Evolutionary conservation across 1,140 invertebrate species (phyloP), one percentile per base, ranked within the genome.

Genomic region (Asobara japonica): DNA sequence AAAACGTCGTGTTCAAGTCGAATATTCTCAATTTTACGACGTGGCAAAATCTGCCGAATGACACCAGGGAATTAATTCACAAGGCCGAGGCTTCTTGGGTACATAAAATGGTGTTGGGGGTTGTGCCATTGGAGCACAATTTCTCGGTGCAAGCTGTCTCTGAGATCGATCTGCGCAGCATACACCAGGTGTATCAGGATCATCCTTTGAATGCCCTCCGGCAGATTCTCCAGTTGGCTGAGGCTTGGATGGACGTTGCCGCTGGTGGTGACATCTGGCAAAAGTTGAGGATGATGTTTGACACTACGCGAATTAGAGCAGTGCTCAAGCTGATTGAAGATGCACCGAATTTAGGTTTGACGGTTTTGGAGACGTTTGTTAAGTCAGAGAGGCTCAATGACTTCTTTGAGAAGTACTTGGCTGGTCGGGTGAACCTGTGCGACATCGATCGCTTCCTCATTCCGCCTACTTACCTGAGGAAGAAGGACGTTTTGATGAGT

Each of bases 381-480:
- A 81, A 77, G 66, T 82, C 83, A 3, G 83, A 85, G 6, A 74
- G 79, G 64, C 61, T 85, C 13, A 69, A 74, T 10, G 80, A 84
- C 62, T 85, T 82, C 38, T 51, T 79, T 0, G 76, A 79, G 18
- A 76, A 73, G 45, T 77, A 80, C 11, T 20, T 83, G 0, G 31
- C 33, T 0, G 85, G 83, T 0, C 62, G 62, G n/a, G 73, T 76
- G 6, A 79, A 81, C 65, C 75, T 74, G 1, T 86, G 85, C 51
- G 78, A 86, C 56, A 76, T 86, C 27, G 80, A 84, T 41, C 82
- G 80, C 62, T 85, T 83, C 69, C 74, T 86, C n/a, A 84, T 83
- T 41, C 77, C 79, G n/a, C 80, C 84, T 0, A 74, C 51, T 6
- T 85, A 80, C 38, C 76, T 85, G 5, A 77, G 80, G 61, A 83